Conservation (phyloP, 2,113 vertebrate genomes). For the Melospiza melodia region DNA sequence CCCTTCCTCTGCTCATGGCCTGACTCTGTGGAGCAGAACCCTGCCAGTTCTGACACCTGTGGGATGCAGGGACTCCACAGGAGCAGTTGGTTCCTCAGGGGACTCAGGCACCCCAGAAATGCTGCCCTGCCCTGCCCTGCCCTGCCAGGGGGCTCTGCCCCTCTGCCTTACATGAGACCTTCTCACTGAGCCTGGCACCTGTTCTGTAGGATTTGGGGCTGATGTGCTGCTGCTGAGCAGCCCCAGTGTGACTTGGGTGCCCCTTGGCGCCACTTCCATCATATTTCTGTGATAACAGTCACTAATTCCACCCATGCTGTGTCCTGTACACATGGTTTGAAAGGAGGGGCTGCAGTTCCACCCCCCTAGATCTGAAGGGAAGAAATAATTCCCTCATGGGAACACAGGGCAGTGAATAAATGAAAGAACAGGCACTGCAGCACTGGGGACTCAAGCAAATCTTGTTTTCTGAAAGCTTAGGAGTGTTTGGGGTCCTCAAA, state of each 20-base stretch:
- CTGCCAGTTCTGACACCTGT: not conserved
- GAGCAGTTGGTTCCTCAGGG: not conserved
- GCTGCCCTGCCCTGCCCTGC: not conserved
- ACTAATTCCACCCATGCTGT: not conserved
- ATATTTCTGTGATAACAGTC: not conserved
- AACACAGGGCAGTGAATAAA: not conserved
- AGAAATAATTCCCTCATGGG: not conserved
- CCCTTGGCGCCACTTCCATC: not conserved
- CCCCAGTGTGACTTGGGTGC: not conserved
- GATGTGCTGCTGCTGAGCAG: not conserved
- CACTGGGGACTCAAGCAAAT: not conserved
- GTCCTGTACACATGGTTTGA: not conserved
- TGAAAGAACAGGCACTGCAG: not conserved
- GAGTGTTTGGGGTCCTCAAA: not conserved
- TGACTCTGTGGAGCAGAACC: not conserved
- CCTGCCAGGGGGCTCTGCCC: not conserved
- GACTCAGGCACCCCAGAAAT: not conserved
- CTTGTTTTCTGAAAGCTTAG: not conserved
- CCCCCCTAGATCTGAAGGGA: not conserved
- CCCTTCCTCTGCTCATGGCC: not conserved
- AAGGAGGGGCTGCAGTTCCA: not conserved
- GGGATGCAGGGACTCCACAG: not conserved
- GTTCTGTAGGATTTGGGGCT: not conserved
- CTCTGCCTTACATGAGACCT: not conserved
- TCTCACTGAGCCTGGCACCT: not conserved